A percentile compares a stretch with the other conserved stretches of the same genome.
Evolutionary conservation across 2,888 invertebrate genomes (phyloP).

Genomic region (Sminthurinus aureus): DNA sequence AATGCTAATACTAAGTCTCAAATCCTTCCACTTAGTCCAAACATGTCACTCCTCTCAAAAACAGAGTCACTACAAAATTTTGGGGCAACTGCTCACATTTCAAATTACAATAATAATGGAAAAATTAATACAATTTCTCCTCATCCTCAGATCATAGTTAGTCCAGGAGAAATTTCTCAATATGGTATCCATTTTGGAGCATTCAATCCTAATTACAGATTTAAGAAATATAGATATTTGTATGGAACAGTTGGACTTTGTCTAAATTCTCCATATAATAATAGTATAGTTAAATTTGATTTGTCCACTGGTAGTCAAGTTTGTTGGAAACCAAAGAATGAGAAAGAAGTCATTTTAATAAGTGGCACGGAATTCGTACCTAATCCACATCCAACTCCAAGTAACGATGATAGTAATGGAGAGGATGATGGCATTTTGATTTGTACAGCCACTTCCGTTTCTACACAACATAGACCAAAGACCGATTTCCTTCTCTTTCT

Average conservation of each 20-base stretch:
- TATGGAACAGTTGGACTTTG: conserved; percentile 63
- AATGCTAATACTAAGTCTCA: no score
- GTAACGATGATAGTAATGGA: neutral
- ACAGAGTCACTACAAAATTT: neutral
- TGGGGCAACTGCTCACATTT: neutral
- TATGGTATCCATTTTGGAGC: conserved; percentile 64
- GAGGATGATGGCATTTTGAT: conserved; percentile 66
- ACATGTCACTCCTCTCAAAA: neutral
- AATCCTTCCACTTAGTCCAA: neutral
- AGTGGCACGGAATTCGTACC: conserved; percentile 63
- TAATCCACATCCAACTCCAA: conserved; percentile 59
- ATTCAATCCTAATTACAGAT: conserved; percentile 63
- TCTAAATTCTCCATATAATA: conserved; percentile 26
- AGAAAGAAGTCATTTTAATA: conserved; percentile 28
- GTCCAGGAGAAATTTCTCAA: conserved; percentile 8
- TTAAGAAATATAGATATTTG: conserved; percentile 64
- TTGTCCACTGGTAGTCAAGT: conserved; percentile 15
- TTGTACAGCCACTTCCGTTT: neutral
- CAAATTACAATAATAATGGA: neutral
- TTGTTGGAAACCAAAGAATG: conserved; percentile 2
- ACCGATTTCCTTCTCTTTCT: neutral
- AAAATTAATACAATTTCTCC: neutral
- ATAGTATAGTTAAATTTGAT: conserved; percentile 42
- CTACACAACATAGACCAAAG: neutral
- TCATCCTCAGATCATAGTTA: neutral